Base-by-base conservation (phyloP, 2,113 vertebrate genomes). In the Cephalopholis sonnerati region DNA sequence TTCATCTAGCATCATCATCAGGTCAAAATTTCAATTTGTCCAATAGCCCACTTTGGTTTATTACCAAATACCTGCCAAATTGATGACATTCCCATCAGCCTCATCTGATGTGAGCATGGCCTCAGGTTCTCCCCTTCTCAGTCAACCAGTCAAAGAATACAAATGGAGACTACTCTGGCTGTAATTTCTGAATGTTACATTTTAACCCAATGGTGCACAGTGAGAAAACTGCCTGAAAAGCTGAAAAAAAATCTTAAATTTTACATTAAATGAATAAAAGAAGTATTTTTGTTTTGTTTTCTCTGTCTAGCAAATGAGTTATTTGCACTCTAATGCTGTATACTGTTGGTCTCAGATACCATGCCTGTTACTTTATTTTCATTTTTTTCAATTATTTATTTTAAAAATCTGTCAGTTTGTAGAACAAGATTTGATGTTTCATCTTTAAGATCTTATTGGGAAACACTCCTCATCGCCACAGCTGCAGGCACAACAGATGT, bases 401-500 rank as follows among this genome's bases (percentile, higher is more conserved):
- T 24, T 17, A n/a, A 54, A 57, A 77, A 74, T 74, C 46, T 25
- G 54, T 66, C 62, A 15, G 8, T 57, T 22, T 74, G 46, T 66
- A 9, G 11, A 16, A 29, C 7, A 76, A 27, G 48, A 74, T 48
- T 18, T 55, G 13, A 61, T 57, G 39, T 66, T 81, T 81, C 36
- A 51, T 74, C 65, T 61, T 36, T 67, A 46, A 54, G 36, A 61
- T 61, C 22, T 79, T 48, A 16, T 36, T 65, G 32, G 22, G 16
- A 62, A 65, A 65, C 24, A 29, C 29, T 64, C 67, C 17, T 48
- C 50, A 62, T 79, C 55, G 58, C 44, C 55, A 68, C 58, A 74
- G 75, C 81, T 90, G 64, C 41, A 57, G 71, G 73, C 75, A 66
- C 74, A 77, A 77, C 67, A 78, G 10, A 83, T 71, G 50, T 55